Evolutionary conservation across 2,113 vertebrate genomes (phyloP).

Genomic region (Ondatra zibethicus): DNA sequence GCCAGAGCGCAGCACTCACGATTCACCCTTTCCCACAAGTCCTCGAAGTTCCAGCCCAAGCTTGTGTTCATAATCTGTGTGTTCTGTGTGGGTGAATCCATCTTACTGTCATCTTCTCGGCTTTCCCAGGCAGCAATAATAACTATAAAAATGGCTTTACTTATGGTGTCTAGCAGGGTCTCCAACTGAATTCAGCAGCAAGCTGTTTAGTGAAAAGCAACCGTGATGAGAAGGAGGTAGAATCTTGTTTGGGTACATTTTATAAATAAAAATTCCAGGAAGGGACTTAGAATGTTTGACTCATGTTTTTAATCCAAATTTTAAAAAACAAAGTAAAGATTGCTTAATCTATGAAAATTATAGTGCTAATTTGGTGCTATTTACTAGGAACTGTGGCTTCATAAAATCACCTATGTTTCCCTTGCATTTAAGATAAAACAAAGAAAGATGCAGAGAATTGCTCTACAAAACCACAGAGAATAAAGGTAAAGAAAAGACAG

Average conservation of each 20-base stretch:
- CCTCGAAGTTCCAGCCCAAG: slow-evolving; percentile 18
- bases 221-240: slow-evolving; percentile 34
- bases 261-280: slow-evolving; percentile 67
- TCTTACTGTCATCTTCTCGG: slow-evolving; percentile 36
- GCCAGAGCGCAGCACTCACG: not conserved
- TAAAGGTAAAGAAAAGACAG: not conserved
- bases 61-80: slow-evolving; percentile 36
- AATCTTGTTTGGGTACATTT: slow-evolving; percentile 72
- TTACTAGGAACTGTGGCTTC: slow-evolving; percentile 62
- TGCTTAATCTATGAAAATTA: slow-evolving; percentile 27
- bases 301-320: slow-evolving; percentile 60
- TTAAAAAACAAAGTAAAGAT: slow-evolving; percentile 27
- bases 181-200: slow-evolving; percentile 34
- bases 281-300: slow-evolving; percentile 51
- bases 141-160: not conserved
- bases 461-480: slow-evolving; percentile 18
- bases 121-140: not conserved
- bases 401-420: slow-evolving; percentile 60
- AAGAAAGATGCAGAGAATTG: not conserved
- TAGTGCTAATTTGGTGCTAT: slow-evolving; percentile 63
- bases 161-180: not conserved
- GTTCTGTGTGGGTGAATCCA: slow-evolving; percentile 26
- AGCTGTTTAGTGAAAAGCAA: slow-evolving; percentile 42
- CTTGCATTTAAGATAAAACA: slow-evolving; percentile 58
- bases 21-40: not conserved